Percentiles rank a stretch among this genome's conserved stretches.
These are phyloP conservation scores for Nyleta sp. DNA, from an alignment of 2,888 invertebrate genomes.

Conservation along the genomic window DNA sequence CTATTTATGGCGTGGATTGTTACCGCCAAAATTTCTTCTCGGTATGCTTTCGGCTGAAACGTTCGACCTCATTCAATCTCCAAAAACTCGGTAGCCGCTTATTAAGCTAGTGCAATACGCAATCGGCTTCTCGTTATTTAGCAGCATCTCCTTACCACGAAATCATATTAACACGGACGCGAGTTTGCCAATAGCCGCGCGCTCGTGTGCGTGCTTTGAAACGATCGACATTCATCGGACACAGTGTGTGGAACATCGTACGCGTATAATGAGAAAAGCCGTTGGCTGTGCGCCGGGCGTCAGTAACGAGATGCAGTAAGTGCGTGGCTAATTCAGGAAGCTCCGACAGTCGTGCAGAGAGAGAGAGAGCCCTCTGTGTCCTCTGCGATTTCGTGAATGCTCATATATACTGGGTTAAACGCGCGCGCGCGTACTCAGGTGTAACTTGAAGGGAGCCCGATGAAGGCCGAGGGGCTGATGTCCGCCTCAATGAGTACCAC, in stretches of 20 bases:
- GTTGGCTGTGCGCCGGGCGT: constrained; percentile 78
- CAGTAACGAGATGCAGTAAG: constrained; percentile 81
- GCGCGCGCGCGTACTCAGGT: constrained; percentile 31
- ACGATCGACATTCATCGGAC: constrained; percentile 59
- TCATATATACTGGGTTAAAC: constrained; percentile 35
- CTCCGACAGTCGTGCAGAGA: constrained; percentile 41
- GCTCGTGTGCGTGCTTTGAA: constrained; percentile 44
- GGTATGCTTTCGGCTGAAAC: no score
- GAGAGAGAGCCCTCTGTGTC: constrained; percentile 25
- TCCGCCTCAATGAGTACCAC: constrained; percentile 80
- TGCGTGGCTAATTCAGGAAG: constrained; percentile 71
- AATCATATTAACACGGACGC: constrained; percentile 54
- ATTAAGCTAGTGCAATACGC: constrained; percentile 51
- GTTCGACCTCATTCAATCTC: background rate
- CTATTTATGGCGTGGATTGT: no score
- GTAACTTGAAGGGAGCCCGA: constrained; percentile 63
- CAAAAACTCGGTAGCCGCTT: background rate
- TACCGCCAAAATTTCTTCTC: no score
- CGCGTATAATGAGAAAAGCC: constrained; percentile 77
- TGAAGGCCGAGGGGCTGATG: constrained; percentile 77
- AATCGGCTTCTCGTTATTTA: constrained; percentile 54
- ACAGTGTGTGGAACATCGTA: constrained; percentile 38
- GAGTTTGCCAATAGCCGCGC: constrained; percentile 11
- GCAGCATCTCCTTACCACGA: constrained; percentile 38
- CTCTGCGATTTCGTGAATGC: constrained; percentile 53